Percentiles rank a stretch among this genome's conserved stretches.
Evolutionary conservation across 2,797 vertebrate genomes (phyloP).

Genomic region (Centropyge bicolor): DNA sequence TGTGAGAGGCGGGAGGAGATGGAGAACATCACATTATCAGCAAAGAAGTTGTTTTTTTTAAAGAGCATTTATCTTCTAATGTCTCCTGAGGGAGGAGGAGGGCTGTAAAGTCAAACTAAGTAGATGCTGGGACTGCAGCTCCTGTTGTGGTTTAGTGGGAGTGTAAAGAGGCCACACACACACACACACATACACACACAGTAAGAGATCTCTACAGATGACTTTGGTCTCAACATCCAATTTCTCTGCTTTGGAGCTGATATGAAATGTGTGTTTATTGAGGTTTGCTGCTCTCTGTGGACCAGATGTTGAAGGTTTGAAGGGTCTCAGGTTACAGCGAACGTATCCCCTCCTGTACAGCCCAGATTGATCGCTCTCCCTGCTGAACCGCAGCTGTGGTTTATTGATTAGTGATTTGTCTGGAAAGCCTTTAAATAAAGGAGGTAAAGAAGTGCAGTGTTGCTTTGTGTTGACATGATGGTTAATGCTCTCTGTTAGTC

Average conservation of each 20-base stretch:
- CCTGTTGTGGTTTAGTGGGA: slow-evolving; percentile 42
- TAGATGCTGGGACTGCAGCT: slow-evolving; percentile 24
- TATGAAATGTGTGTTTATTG: slow-evolving; percentile 27
- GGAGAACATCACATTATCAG: too few relatives aligned
- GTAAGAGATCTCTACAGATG: not conserved
- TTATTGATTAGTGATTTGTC: too few relatives aligned
- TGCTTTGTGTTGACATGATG: not conserved
- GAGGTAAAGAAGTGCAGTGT: not conserved
- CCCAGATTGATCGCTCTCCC: slow-evolving; percentile 5
- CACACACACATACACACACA: not conserved
- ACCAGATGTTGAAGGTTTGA: slow-evolving; percentile 27
- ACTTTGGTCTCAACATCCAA: slow-evolving; percentile 39
- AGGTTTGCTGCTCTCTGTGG: slow-evolving; percentile 36
- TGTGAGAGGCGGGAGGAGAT: too few relatives aligned
- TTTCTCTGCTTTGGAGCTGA: slow-evolving; percentile 29
- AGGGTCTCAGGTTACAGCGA: slow-evolving; percentile 17
- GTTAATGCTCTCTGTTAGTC: not conserved
- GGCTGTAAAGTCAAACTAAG: slow-evolving; percentile 44
- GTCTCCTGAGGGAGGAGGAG: slow-evolving; percentile 51
- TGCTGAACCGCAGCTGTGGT: not conserved
- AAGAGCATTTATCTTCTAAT: slow-evolving; percentile 45
- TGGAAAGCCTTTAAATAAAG: slow-evolving; percentile 21
- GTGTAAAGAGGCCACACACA: slow-evolving; percentile 6
- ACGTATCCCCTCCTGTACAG: slow-evolving; percentile 1
- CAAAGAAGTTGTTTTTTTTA: too few relatives aligned